phyloP scores from a whole-genome alignment of 2,113 vertebrate genomes.

The Macquaria ambigua region DNA sequence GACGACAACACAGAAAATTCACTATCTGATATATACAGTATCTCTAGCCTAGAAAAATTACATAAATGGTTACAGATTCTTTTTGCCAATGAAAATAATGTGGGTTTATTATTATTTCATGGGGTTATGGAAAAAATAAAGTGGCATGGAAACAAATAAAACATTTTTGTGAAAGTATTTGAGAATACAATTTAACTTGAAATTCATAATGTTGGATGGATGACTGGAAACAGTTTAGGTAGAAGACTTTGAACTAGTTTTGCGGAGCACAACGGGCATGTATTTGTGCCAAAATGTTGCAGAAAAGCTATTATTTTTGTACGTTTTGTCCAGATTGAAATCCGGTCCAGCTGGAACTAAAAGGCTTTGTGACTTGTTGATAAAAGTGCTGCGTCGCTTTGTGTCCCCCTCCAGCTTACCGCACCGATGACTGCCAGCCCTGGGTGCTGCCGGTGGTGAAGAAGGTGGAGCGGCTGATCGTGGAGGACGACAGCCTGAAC shows the following conservation, averaged over 20 bases:
- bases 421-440: slow-evolving; percentile 93
- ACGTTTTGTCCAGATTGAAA: background rate
- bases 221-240: background rate
- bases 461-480: slow-evolving; percentile 94
- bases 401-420: slow-evolving; percentile 87
- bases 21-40: background rate
- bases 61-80: too few relatives aligned
- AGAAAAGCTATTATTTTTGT: background rate
- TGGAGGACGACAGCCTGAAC: slow-evolving; percentile 88
- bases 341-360: background rate
- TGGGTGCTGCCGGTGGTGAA: slow-evolving; percentile 98
- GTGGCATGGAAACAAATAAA: background rate
- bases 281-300: background rate
- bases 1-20: background rate
- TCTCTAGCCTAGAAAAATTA: background rate
- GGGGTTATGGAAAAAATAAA: background rate
- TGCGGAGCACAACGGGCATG: background rate
- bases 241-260: background rate
- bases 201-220: background rate
- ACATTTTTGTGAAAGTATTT: background rate
- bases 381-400: background rate
- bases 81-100: background rate
- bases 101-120: background rate
- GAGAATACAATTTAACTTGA: background rate
- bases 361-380: background rate